Base-by-base conservation (phyloP, 2,113 vertebrate genomes). In the Caranx melampygus region DNA sequence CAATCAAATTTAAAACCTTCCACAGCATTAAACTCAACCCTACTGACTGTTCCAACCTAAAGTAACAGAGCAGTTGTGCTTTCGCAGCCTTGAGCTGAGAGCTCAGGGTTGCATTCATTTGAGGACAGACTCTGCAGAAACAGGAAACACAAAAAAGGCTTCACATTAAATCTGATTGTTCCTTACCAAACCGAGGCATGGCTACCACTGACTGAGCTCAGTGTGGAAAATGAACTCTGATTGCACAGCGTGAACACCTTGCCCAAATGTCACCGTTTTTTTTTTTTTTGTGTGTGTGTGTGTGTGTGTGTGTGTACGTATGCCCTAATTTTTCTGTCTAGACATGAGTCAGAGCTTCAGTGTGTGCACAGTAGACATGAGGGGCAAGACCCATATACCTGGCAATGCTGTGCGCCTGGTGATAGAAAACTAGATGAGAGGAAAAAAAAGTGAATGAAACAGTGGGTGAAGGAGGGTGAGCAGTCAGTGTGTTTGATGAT, bases 201-300 rank as follows among this genome's bases (percentile, higher is more conserved):
- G 76, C 78, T 37, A 71, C 79, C 83, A 64, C 84, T 81, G 81
- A 70, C 91, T 74, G 80, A 67, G 86, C 82, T 67, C 80, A 44
- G 84, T 68, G 79, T 72, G 71, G 79, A 88, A 92, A 91, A 89
- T 78, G 84, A 86, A 62, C 54, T 68, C 83, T 93, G 91, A 93
- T 93, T 94, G 91, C 91, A 78, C 93, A 91, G 91, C 78, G 6
- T 75, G 93, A 89, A 79, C 84, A 72, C 70, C 76, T 85, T 72
- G 37, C 61, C 49, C 87, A 88, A 81, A 91, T 89, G 87, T 88
- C 85, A 87, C 58, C 6, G 5, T 40, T 40, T 37, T 51, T 42
- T 64, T 75, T 10, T 26, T 44, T 51, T 81, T 86, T 83, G 55
- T 44, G 42, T 44, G 42, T 44, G 42, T 44, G 42, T 42, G 42